Conservation (phyloP, 2,888 invertebrate genomes). For the Argyresthia goedartella region DNA sequence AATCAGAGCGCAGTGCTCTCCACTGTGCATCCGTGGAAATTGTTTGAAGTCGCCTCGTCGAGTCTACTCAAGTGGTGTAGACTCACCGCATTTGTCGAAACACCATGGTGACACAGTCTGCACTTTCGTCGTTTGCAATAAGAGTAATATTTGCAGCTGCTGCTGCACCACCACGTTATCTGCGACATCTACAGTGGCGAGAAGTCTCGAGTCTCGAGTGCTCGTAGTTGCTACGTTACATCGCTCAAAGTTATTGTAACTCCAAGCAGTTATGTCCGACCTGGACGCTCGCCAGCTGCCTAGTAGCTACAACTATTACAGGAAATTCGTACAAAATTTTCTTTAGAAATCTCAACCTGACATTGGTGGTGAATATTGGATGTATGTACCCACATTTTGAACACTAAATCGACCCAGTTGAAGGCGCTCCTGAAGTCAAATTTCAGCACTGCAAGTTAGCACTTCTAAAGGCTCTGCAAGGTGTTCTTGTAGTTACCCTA, state of each 20-base stretch:
- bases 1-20: conserved; percentile 46
- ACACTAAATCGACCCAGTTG: too few species aligned
- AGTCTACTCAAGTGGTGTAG: background rate
- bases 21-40: conserved; percentile 34
- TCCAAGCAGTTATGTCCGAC: background rate
- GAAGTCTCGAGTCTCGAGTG: background rate
- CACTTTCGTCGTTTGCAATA: background rate
- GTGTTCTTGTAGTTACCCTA: too few species aligned
- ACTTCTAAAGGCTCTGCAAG: too few species aligned
- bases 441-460: too few species aligned
- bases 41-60: conserved; percentile 35
- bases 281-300: background rate
- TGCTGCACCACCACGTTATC: too few species aligned
- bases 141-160: too few species aligned
- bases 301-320: background rate
- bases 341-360: too few species aligned
- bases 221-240: conserved; percentile 3
- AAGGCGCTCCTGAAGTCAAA: too few species aligned
- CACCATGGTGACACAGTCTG: too few species aligned
- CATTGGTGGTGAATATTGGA: too few species aligned
- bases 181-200: background rate
- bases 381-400: too few species aligned
- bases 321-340: background rate
- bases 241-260: conserved; percentile 4
- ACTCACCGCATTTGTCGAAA: too few species aligned